These are phyloP conservation scores for Sciurus carolinensis DNA, from an alignment of 2,797 vertebrate species.

Conservation along the genomic window DNA sequence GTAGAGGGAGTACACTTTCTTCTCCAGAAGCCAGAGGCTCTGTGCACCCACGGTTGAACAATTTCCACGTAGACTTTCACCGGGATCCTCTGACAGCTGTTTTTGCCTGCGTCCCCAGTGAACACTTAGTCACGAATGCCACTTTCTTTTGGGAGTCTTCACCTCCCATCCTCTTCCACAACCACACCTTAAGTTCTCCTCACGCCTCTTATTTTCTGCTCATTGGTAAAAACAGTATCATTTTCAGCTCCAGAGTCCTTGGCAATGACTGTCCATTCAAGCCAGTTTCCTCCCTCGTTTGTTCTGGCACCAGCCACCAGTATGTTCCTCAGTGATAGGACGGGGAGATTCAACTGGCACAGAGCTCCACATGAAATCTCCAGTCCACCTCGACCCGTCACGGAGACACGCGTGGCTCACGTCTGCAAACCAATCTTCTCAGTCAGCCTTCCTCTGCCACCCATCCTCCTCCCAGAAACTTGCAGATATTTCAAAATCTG, in stretches of 20 bases:
- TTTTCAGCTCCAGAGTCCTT: not conserved
- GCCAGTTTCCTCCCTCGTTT: not conserved
- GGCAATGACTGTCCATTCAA: not conserved
- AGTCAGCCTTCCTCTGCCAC: not conserved
- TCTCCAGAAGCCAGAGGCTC: not conserved
- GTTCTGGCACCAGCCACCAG: not conserved
- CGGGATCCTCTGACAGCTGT: not conserved
- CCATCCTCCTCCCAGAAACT: not conserved
- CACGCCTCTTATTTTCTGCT: not conserved
- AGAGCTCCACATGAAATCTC: not conserved
- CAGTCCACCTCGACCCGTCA: not conserved
- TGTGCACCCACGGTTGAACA: not conserved
- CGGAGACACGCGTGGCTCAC: not conserved
- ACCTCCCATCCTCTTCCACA: not conserved
- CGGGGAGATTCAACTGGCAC: not conserved
- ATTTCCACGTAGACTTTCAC: not conserved
- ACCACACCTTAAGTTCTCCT: not conserved
- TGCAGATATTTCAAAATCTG: conserved; percentile 62
- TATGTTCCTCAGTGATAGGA: not conserved
- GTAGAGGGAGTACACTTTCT: not conserved
- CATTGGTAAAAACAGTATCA: not conserved
- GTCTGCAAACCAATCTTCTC: not conserved
- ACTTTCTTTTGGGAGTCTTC: not conserved
- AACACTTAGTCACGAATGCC: not conserved
- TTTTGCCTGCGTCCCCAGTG: not conserved